Percentiles rank a stretch among this genome's conserved stretches.
phyloP scores from a whole-genome alignment of 2,888 invertebrate species.

The Dynastes tityus region DNA sequence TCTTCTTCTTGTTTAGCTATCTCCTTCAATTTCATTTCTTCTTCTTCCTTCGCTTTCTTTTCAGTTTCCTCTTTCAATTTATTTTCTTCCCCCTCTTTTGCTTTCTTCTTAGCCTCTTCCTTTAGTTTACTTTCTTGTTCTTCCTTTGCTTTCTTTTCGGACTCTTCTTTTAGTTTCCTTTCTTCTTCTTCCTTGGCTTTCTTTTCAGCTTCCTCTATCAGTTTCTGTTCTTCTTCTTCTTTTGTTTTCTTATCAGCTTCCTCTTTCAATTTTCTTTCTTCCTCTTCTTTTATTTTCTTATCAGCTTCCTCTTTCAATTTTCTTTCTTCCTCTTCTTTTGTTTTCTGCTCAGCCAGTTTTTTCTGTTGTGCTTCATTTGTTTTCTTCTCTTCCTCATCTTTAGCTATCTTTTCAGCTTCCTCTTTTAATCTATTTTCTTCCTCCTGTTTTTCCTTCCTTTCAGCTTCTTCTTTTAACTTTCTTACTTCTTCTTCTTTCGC shows the following conservation, averaged over 20 bases:
- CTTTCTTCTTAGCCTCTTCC: constrained; percentile 56
- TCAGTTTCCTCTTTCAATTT: constrained; percentile 55
- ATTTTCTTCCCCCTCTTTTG: constrained; percentile 56
- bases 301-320: constrained; percentile 49
- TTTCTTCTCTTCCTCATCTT: constrained; percentile 54
- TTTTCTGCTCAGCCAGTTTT: constrained; percentile 54
- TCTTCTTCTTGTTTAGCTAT: neutral
- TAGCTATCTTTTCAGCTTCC: constrained; percentile 50
- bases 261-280: constrained; percentile 56
- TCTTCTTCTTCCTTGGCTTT: constrained; percentile 55
- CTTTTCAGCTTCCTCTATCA: constrained; percentile 56
- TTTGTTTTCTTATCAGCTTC: constrained; percentile 51
- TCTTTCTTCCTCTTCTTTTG: constrained; percentile 45
- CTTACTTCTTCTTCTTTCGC: constrained; percentile 54
- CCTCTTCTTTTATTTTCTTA: constrained; percentile 62
- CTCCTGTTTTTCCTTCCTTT: constrained; percentile 56
- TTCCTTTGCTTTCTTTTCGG: constrained; percentile 59
- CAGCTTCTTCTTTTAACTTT: constrained; percentile 55
- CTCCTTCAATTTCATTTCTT: neutral
- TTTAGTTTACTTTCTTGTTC: constrained; percentile 53
- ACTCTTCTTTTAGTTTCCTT: constrained; percentile 56
- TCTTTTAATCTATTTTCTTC: constrained; percentile 54
- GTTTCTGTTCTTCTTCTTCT: constrained; percentile 55
- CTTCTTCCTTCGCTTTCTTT: constrained; percentile 56
- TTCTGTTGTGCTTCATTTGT: constrained; percentile 56